A percentile compares a stretch with the other conserved stretches of the same genome.
Conservation (phyloP, 2,113 vertebrate genomes). For the Eptesicus fuscus region DNA sequence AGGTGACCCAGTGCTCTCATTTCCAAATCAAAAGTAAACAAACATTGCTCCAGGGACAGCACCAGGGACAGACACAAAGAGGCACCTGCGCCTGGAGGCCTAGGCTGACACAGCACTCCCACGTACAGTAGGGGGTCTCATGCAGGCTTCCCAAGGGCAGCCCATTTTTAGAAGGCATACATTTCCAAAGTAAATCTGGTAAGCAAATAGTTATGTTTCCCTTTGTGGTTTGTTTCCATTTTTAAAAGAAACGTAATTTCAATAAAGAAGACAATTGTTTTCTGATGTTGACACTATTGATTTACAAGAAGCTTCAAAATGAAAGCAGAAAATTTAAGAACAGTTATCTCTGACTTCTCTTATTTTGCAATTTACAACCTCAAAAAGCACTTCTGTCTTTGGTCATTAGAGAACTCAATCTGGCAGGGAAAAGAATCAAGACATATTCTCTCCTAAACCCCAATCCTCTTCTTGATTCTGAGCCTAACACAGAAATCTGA, state of each 20-base stretch:
- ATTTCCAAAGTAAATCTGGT: conserved; percentile 8
- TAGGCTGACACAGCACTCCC: neutral
- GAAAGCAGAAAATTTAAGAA: conserved; percentile 9
- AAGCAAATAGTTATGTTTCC: neutral
- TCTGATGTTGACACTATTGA: neutral
- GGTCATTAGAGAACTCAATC: neutral
- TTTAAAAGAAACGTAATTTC: neutral
- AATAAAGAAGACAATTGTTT: neutral
- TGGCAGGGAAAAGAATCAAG: neutral
- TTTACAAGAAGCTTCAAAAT: conserved; percentile 23
- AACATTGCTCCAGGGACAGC: neutral
- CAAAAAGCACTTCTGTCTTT: neutral
- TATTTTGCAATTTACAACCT: neutral
- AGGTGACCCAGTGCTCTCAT: neutral
- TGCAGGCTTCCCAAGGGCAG: neutral
- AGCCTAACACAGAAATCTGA: neutral
- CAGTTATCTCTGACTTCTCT: neutral
- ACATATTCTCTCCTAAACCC: neutral
- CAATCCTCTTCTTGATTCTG: neutral
- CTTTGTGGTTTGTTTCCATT: neutral
- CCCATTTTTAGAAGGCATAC: neutral
- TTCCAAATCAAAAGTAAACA: neutral
- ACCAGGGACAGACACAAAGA: neutral
- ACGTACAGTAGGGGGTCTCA: neutral
- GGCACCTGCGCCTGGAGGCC: neutral